Evolutionary conservation across 23 tunicate species (phyloP).

Genomic region (Trididemnum nubilum): DNA sequence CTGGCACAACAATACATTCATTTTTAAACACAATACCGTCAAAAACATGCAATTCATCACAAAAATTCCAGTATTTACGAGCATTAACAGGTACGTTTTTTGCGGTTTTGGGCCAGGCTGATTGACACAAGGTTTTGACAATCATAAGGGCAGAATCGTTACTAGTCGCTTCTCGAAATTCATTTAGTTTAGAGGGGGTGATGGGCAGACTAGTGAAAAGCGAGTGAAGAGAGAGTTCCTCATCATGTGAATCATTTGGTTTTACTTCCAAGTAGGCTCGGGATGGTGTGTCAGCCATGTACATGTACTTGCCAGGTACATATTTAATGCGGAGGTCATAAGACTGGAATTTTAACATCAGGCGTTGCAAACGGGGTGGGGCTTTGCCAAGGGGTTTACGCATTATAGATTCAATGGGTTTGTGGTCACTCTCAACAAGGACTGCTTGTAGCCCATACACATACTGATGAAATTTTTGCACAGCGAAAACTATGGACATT

Average conservation of each 20-base stretch:
- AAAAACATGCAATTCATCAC: slow-evolving; percentile 28
- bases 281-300: slow-evolving; percentile 54
- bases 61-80: slow-evolving; percentile 33
- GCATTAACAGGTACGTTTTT: slow-evolving; percentile 20
- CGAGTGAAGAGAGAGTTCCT: slow-evolving; percentile 30
- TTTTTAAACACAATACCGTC: slow-evolving; percentile 43
- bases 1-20: slow-evolving; percentile 25
- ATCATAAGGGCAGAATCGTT: slow-evolving; percentile 18
- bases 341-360: slow-evolving; percentile 50
- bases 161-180: slow-evolving; percentile 29
- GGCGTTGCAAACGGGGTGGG: slow-evolving; percentile 44
- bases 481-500: slow-evolving; percentile 36
- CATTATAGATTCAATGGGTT: slow-evolving; percentile 41
- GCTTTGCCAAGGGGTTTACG: slow-evolving; percentile 37
- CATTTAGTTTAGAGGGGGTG: slow-evolving; percentile 5
- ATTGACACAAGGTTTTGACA: slow-evolving; percentile 7
- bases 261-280: slow-evolving; percentile 19
- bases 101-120: slow-evolving; percentile 40
- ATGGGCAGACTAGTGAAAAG: slow-evolving; percentile 12
- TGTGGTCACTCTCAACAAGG: slow-evolving; percentile 48
- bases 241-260: background rate
- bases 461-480: slow-evolving; percentile 32
- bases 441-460: slow-evolving; percentile 9
- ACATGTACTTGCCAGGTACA: slow-evolving; percentile 35
- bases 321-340: slow-evolving; percentile 32